These are phyloP conservation scores for Papilio gigon DNA, from an alignment of 2,888 invertebrate genomes.

Conservation along the genomic window DNA sequence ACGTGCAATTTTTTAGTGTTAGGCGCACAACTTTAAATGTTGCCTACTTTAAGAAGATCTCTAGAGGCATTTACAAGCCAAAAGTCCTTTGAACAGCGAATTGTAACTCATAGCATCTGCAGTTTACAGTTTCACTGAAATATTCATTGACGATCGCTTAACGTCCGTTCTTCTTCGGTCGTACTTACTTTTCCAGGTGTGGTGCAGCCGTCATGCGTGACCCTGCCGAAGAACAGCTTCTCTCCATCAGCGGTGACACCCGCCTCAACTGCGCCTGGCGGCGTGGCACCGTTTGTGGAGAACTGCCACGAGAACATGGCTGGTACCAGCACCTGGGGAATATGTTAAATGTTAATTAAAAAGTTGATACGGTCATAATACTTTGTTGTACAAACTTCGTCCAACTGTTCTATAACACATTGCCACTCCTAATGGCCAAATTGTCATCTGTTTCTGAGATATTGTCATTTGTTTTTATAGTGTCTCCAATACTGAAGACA, in stretches of 20 bases:
- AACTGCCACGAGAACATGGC: slow-evolving; percentile 86
- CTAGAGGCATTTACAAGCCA: no score
- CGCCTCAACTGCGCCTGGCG: slow-evolving; percentile 84
- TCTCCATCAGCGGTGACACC: slow-evolving; percentile 86
- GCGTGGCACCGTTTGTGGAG: slow-evolving; percentile 83
- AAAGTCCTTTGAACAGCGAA: neutral
- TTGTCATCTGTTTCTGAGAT: no score
- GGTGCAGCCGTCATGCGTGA: slow-evolving; percentile 85
- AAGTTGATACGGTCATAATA: no score
- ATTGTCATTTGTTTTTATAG: no score
- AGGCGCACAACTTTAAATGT: neutral
- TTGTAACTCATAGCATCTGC: no score
- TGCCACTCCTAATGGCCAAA: no score
- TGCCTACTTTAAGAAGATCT: neutral
- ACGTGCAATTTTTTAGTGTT: neutral
- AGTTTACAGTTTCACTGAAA: no score
- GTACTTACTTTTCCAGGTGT: slow-evolving; percentile 85
- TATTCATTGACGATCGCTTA: no score
- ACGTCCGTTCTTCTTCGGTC: neutral
- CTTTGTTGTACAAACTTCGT: no score
- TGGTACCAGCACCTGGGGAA: slow-evolving; percentile 82
- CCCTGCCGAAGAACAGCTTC: slow-evolving; percentile 86
- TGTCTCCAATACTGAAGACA: no score
- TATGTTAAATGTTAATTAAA: neutral
- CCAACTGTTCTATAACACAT: no score